A percentile compares a stretch with the other conserved stretches of the same genome.
phyloP scores from a whole-genome alignment of 2,797 vertebrate species.

The Epinephelus malabaricus region DNA sequence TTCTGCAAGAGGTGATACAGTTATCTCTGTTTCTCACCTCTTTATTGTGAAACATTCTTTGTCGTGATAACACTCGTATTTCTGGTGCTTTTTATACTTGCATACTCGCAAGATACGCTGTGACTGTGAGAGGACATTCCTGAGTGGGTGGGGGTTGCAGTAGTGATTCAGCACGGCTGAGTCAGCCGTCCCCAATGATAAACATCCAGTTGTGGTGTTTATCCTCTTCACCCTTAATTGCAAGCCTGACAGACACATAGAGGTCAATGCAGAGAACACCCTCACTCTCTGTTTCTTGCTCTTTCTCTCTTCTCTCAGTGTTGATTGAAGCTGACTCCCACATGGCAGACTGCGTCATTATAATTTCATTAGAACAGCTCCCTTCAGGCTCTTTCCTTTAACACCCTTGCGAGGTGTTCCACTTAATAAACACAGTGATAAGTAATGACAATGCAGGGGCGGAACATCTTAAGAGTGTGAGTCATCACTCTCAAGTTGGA shows the following conservation, averaged over 20 bases:
- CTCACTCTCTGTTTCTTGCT: constrained; percentile 5
- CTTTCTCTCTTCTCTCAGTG: background rate
- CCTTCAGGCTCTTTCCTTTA: constrained; percentile 55
- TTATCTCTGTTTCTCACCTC: constrained; percentile 12
- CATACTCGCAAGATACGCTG: background rate
- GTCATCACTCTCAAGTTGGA: constrained; percentile 15
- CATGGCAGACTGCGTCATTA: constrained; percentile 74
- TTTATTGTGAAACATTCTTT: background rate
- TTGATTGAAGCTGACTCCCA: constrained; percentile 56
- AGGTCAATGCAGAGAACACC: constrained; percentile 49
- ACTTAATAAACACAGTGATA: constrained; percentile 56
- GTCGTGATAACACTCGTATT: background rate
- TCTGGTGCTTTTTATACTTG: background rate
- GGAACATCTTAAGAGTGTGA: constrained; percentile 19
- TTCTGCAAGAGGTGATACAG: too few relatives aligned
- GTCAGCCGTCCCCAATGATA: constrained; percentile 36
- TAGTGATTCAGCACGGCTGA: constrained; percentile 56
- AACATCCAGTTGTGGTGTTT: constrained; percentile 50
- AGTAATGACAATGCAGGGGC: constrained; percentile 17
- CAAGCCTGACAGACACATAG: constrained; percentile 20
- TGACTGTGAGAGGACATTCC: constrained; percentile 33
- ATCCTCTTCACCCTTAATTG: constrained; percentile 56
- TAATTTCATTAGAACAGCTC: constrained; percentile 67
- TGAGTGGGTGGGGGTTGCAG: constrained; percentile 12
- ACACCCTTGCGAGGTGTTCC: constrained; percentile 65